phyloP scores from a whole-genome alignment of 2,113 vertebrate genomes.

The Trochalopteron elliotii region DNA sequence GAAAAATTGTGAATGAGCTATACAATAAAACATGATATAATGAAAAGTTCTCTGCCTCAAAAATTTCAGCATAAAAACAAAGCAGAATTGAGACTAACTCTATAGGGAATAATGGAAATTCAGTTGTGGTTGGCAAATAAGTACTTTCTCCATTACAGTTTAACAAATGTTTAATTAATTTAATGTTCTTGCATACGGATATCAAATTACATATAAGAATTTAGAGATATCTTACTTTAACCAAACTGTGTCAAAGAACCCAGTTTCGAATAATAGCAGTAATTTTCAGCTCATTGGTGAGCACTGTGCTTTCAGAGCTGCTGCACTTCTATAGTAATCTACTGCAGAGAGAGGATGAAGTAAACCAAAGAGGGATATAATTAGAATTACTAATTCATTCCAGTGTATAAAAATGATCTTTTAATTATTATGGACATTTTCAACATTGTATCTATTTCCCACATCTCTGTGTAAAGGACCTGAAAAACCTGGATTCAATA shows the following conservation, averaged over 20 bases:
- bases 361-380: neutral
- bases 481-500: neutral
- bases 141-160: neutral
- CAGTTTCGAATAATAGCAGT: neutral
- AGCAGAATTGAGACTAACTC: neutral
- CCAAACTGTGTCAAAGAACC: neutral
- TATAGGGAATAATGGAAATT: neutral
- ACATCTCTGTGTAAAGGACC: neutral
- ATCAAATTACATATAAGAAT: constrained; percentile 1
- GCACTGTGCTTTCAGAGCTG: neutral
- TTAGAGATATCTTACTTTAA: neutral
- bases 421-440: neutral
- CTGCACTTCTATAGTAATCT: neutral
- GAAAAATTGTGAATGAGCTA: neutral
- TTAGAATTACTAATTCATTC: neutral
- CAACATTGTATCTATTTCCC: neutral
- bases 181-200: neutral
- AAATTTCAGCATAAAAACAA: neutral
- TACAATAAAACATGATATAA: neutral
- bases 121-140: neutral
- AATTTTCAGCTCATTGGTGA: neutral
- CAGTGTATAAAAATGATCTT: neutral
- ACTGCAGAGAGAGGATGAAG: neutral
- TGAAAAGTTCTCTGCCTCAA: neutral
- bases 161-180: constrained; percentile 15